phyloP scores from a whole-genome alignment of 1,140 invertebrate genomes.

The Cherax destructor region DNA sequence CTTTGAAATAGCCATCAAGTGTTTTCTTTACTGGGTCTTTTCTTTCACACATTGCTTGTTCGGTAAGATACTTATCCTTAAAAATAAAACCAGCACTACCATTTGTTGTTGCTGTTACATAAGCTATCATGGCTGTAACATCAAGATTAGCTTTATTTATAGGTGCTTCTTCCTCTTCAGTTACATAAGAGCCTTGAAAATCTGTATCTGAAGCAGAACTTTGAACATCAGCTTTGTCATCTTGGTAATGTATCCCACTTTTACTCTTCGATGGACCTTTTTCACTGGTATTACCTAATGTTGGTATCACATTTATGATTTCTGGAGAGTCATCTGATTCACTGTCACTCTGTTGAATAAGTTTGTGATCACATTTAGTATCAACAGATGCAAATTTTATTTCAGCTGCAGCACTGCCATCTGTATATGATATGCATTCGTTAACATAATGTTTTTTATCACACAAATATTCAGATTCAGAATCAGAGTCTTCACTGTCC shows the following conservation, averaged over 20 bases:
- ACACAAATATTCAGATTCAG: not conserved
- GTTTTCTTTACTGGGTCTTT: slow-evolving; percentile 52
- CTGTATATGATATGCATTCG: not conserved
- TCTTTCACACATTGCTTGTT: slow-evolving; percentile 61
- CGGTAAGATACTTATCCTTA: slow-evolving; percentile 44
- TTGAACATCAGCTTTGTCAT: not conserved
- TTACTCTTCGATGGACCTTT: not conserved
- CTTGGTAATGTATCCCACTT: not conserved
- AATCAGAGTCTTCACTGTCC: slow-evolving; percentile 4
- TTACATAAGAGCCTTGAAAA: not conserved
- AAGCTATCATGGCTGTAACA: slow-evolving; percentile 62
- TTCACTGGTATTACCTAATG: not conserved
- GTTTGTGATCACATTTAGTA: not conserved
- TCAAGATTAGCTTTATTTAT: slow-evolving; percentile 49
- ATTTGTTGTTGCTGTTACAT: slow-evolving; percentile 57
- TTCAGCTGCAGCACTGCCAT: not conserved
- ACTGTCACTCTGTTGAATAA: not conserved
- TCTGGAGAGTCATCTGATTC: not conserved
- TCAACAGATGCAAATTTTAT: not conserved
- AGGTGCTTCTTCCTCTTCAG: not conserved
- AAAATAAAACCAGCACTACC: slow-evolving; percentile 40
- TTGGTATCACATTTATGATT: not conserved
- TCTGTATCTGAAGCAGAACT: not conserved
- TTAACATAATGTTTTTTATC: not conserved
- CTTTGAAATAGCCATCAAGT: slow-evolving; percentile 55